Percentiles rank a stretch among this genome's conserved stretches.
Conservation (phyloP, 2,797 vertebrate genomes). For the Clarias laeviceps region DNA sequence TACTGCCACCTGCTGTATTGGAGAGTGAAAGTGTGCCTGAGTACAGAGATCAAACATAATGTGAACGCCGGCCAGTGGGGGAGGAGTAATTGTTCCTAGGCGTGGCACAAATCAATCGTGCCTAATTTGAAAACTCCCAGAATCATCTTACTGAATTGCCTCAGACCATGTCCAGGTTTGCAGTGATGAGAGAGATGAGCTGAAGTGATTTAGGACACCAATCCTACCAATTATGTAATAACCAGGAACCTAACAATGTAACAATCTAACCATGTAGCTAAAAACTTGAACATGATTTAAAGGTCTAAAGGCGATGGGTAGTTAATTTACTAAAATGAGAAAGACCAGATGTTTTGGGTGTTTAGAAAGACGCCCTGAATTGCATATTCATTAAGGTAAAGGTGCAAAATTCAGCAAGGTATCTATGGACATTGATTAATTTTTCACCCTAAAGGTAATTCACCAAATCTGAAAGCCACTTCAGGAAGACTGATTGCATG, state of each 20-base stretch:
- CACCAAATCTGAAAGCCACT: constrained; percentile 7
- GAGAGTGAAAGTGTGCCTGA: no score
- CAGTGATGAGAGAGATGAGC: background rate
- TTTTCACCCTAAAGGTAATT: background rate
- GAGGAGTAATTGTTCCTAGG: no score
- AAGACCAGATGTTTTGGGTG: background rate
- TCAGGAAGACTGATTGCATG: constrained; percentile 10
- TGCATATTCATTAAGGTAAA: background rate
- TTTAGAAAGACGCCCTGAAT: background rate
- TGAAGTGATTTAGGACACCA: background rate
- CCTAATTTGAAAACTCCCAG: background rate
- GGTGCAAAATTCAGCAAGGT: background rate
- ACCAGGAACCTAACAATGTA: background rate
- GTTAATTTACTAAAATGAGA: background rate
- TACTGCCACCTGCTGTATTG: no score
- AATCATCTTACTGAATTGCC: background rate
- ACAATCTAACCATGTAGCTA: background rate
- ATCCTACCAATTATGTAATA: background rate
- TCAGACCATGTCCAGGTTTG: background rate
- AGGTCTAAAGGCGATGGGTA: background rate
- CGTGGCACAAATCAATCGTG: no score
- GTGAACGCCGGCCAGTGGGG: no score
- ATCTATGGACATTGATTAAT: constrained; percentile 1
- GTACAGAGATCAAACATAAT: no score
- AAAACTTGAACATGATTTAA: background rate